Conservation (phyloP, 2,797 vertebrate species). For the Enteromius anoplus region DNA sequence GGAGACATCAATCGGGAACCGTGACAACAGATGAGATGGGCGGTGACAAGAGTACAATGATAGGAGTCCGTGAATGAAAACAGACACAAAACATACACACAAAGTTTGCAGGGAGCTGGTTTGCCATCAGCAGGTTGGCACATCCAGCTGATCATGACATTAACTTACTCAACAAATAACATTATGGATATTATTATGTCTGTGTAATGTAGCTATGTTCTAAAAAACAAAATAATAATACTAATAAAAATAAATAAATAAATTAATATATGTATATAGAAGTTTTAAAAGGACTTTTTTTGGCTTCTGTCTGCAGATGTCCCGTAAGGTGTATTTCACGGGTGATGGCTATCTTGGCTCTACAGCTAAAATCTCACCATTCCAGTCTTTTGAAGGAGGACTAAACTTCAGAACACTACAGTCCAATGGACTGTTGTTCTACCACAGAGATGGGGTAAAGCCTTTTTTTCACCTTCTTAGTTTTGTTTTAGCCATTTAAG, state of each 20-base stretch:
- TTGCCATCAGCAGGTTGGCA: too few species aligned
- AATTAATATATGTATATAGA: not conserved
- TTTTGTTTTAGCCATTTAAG: not conserved
- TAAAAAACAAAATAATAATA: not conserved
- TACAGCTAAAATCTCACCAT: slow-evolving; percentile 86
- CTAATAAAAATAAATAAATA: not conserved
- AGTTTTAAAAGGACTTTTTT: slow-evolving; percentile 24
- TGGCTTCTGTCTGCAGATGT: slow-evolving; percentile 80
- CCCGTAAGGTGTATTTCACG: slow-evolving; percentile 90
- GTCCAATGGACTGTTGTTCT: slow-evolving; percentile 88
- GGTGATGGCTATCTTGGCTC: slow-evolving; percentile 90
- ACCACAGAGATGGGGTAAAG: slow-evolving; percentile 84
- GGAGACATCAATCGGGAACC: too few species aligned
- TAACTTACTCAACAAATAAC: not conserved
- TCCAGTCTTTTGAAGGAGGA: slow-evolving; percentile 90
- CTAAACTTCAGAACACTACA: slow-evolving; percentile 91
- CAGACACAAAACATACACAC: too few species aligned
- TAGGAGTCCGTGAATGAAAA: too few species aligned
- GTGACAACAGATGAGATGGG: too few species aligned
- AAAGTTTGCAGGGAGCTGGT: too few species aligned
- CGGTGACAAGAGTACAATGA: too few species aligned
- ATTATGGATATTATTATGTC: not conserved
- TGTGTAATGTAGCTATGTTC: not conserved
- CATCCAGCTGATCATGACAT: too few species aligned
- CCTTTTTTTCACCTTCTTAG: not conserved